These are phyloP conservation scores for Heterodera filipjevi DNA, from an alignment of 2,888 invertebrate species.

Conservation along the genomic window DNA sequence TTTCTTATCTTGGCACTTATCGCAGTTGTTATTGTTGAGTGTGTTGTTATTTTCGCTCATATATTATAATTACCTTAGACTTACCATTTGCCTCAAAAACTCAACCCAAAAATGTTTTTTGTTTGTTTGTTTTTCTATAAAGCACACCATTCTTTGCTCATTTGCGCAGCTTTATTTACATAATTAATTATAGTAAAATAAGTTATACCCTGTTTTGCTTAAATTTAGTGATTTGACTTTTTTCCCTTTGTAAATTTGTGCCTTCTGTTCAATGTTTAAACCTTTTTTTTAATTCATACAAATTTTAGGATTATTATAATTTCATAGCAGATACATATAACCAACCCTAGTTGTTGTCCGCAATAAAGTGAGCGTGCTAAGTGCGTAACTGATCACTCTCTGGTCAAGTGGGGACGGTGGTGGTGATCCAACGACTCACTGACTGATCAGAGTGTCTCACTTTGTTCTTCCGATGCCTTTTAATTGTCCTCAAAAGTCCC, in stretches of 20 bases:
- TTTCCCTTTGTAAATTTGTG: too few relatives aligned
- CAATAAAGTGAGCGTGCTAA: slow-evolving; percentile 56
- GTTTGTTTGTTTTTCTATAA: slow-evolving; percentile 1
- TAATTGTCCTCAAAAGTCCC: slow-evolving; percentile 37
- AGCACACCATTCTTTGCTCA: neutral
- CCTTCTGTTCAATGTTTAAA: too few relatives aligned
- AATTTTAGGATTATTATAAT: too few relatives aligned
- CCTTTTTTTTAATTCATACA: too few relatives aligned
- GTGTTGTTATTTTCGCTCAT: neutral
- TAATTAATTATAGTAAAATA: neutral
- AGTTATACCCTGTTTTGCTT: too few relatives aligned
- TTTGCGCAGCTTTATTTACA: neutral
- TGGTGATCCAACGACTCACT: too few relatives aligned
- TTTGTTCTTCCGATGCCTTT: slow-evolving; percentile 41
- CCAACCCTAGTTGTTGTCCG: slow-evolving; percentile 39
- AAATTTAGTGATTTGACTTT: too few relatives aligned
- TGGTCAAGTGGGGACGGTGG: too few relatives aligned
- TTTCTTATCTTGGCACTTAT: slow-evolving; percentile 1
- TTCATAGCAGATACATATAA: too few relatives aligned
- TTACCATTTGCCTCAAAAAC: neutral
- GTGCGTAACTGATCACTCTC: slow-evolving; percentile 49
- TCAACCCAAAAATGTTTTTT: neutral
- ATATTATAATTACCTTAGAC: slow-evolving; percentile 4
- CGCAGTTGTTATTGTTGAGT: slow-evolving; percentile 7
- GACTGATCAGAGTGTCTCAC: slow-evolving; percentile 17